These are phyloP conservation scores for Brachycybe producta DNA, from an alignment of 2,888 invertebrate genomes.

Conservation along the genomic window DNA sequence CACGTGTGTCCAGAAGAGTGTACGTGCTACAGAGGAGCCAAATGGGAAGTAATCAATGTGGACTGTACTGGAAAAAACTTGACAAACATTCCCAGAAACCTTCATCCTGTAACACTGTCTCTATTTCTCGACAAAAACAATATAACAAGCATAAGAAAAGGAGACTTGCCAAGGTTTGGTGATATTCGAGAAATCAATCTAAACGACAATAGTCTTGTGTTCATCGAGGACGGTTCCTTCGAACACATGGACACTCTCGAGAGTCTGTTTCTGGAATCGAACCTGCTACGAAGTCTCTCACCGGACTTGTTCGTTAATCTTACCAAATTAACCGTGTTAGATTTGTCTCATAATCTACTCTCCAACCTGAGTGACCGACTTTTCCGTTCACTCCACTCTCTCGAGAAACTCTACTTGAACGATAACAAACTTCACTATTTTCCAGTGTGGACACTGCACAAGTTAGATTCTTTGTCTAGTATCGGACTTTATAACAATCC, in stretches of 20 bases:
- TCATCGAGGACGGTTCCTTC: slow-evolving; percentile 5
- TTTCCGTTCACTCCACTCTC: background rate
- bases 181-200: background rate
- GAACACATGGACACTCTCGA: background rate
- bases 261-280: slow-evolving; percentile 3
- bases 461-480: background rate
- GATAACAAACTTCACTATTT: slow-evolving; percentile 8
- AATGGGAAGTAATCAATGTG: slow-evolving; percentile 11
- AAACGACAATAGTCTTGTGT: background rate
- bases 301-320: background rate
- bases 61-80: slow-evolving; percentile 1
- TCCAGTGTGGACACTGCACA: slow-evolving; percentile 8
- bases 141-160: background rate
- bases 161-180: background rate
- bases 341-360: slow-evolving; percentile 12
- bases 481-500: slow-evolving; percentile 10
- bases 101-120: background rate
- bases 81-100: background rate
- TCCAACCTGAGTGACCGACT: background rate
- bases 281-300: slow-evolving; percentile 3
- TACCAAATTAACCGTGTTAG: background rate
- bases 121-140: slow-evolving; percentile 6
- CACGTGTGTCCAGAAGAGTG: slow-evolving; percentile 9
- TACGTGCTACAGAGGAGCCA: slow-evolving; percentile 5
- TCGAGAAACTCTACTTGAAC: slow-evolving; percentile 9